Evolutionary conservation across 2,113 vertebrate species (phyloP), one percentile per base, ranked within the genome.

Genomic region (Prunella himalayana): DNA sequence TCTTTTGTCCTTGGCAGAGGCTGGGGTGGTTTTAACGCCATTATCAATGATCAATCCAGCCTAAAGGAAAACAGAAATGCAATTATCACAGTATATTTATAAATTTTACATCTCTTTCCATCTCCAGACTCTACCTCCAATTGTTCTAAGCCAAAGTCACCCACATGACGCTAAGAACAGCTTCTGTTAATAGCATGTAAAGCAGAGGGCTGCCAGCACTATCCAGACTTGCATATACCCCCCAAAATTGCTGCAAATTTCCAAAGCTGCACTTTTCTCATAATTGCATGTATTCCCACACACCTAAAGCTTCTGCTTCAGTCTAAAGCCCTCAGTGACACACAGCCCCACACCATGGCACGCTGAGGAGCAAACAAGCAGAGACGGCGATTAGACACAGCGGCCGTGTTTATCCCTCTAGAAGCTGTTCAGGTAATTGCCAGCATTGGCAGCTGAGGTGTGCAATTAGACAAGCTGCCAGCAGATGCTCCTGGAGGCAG

Each of bases 41-140:
- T 99, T 99, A 96, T 99, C 99, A 2, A 99, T 99, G 70, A 99
- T 99, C 98, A 99, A 99, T 87, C 99, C 99, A 60, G 99, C 99
- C 99, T 99, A 92, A 20, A 63, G 71, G 47, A 54, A 84, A 68
- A 85, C 10, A 91, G 11, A 51, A 75, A 57, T 35, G 24, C 42
- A 57, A 14, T 70, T 60, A 75, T 59, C 68, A 81, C 17, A 24
- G 11, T 17, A 28, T 9, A 14, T 68, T 44, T 82, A n/a, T 28
- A 56, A n/a, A 65, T 28, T 53, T 28, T 70, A 77, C 41, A 69
- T 28, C 31, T 77, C 23, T 81, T 82, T 70, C 15, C 18, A 77
- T 20, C 42, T 80, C 63, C 71, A 83, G 23, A 24, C 12, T 83
- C 56, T 78, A 12, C 25, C 21, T 70, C 56, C 51, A 66, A 9